A percentile compares a stretch with the other conserved stretches of the same genome.
Conservation (phyloP, 2,113 vertebrate species). For the Nesogale talazaci region DNA sequence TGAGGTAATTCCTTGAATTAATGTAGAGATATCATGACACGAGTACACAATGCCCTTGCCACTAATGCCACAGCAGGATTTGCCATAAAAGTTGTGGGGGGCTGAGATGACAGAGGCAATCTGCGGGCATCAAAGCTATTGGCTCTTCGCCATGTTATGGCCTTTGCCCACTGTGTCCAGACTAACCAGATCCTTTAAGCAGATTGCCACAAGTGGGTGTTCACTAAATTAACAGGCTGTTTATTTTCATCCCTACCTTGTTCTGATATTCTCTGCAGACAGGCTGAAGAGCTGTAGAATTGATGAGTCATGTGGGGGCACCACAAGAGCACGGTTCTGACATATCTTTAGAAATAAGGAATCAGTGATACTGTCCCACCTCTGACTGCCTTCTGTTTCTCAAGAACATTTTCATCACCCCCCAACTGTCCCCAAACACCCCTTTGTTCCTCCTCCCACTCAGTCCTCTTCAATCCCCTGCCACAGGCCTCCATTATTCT, state of each 20-base stretch:
- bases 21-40: slow-evolving; percentile 41
- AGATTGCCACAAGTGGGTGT: slow-evolving; percentile 58
- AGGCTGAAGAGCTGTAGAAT: slow-evolving; percentile 24
- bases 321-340: slow-evolving; percentile 9
- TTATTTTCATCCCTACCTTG: slow-evolving; percentile 67
- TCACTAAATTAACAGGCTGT: slow-evolving; percentile 13
- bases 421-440: background rate
- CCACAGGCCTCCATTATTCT: background rate
- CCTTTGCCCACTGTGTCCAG: slow-evolving; percentile 53
- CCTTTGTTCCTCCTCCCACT: background rate
- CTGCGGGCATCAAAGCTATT: too few species aligned
- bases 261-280: slow-evolving; percentile 47
- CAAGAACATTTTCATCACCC: background rate
- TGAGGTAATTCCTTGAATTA: slow-evolving; percentile 60
- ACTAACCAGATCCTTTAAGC: slow-evolving; percentile 44
- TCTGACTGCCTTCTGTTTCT: background rate
- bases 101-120: slow-evolving; percentile 76
- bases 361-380: background rate
- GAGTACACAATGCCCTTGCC: slow-evolving; percentile 54
- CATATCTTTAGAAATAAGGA: background rate
- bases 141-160: slow-evolving; percentile 77
- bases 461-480: background rate
- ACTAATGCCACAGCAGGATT: slow-evolving; percentile 76
- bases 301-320: slow-evolving; percentile 45
- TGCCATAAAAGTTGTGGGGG: slow-evolving; percentile 64